Percentiles rank a stretch among this genome's conserved stretches.
Evolutionary conservation across 2,113 vertebrate genomes (phyloP).

Genomic region (Odocoileus hemionus): DNA sequence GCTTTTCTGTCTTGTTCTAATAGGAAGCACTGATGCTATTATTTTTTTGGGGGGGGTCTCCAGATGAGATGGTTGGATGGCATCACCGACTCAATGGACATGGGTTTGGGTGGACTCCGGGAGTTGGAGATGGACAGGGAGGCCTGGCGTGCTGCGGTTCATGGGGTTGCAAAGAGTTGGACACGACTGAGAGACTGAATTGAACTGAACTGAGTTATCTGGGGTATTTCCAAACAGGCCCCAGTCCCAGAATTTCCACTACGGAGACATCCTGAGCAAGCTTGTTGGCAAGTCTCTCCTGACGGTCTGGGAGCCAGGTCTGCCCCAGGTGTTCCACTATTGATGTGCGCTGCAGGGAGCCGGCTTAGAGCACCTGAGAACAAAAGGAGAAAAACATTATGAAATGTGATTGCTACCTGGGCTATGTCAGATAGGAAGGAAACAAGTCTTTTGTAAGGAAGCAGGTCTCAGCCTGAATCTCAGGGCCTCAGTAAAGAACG

Average conservation of each 20-base stretch:
- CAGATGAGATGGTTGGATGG: neutral
- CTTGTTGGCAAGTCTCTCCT: constrained; percentile 36
- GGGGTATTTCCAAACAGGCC: constrained; percentile 50
- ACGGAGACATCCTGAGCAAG: constrained; percentile 29
- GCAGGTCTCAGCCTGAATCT: constrained; percentile 68
- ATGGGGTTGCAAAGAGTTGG: neutral
- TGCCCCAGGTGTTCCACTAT: constrained; percentile 60
- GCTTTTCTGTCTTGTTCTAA: constrained; percentile 6
- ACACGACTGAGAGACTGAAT: neutral
- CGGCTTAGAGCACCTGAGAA: constrained; percentile 62
- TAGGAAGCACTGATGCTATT: neutral
- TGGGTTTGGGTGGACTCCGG: neutral
- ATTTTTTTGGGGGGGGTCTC: neutral
- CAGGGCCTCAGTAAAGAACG: neutral
- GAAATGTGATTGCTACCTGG: constrained; percentile 71
- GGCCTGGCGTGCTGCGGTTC: neutral
- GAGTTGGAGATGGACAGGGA: neutral
- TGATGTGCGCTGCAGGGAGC: constrained; percentile 35
- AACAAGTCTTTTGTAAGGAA: constrained; percentile 60
- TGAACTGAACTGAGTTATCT: neutral
- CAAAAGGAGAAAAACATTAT: constrained; percentile 71
- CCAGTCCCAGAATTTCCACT: constrained; percentile 28
- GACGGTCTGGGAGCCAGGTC: constrained; percentile 41
- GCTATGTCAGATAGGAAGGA: constrained; percentile 66
- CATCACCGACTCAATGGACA: neutral